Evolutionary conservation across 2,113 vertebrate genomes (phyloP), one percentile per base, ranked within the genome.

Genomic region (Perognathus longimembris): DNA sequence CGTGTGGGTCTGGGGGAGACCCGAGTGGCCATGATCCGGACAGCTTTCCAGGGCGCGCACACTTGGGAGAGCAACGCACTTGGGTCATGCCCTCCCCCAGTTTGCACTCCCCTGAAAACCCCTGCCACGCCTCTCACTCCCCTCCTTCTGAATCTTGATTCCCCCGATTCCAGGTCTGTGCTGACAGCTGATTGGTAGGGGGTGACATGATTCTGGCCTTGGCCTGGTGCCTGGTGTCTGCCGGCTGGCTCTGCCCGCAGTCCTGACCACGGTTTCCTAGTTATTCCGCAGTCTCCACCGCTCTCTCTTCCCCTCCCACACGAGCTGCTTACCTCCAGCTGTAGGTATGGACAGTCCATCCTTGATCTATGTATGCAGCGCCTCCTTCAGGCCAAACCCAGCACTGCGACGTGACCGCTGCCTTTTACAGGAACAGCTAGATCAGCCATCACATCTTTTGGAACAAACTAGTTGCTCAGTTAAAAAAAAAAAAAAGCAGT

Each of bases 401-500:
- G 45, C 12, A 2, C 45, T 45, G 45, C 45, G n/a, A n/a, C n/a
- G n/a, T n/a, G n/a, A 54, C 15, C 14, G 50, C 50, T 54, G 50
- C 50, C 45, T 45, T 45, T 78, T 69, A 32, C 57, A 32, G 22
- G 66, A 28, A 22, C 4, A 0, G 21, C 63, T 2, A 24, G 1
- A 42, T 24, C 69, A 38, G 21, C 42, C 36, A 34, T 63, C 59
- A 6, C 17, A 7, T 14, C 20, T 80, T 17, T 38, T 5, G 34
- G n/a, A 66, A 57, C 40, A 67, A 75, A 77, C 32, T 64, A n/a
- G 28, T 71, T 61, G 36, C 67, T 82, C 12, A 15, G 6, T 71
- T 83, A 90, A 88, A 77, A 22, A 45, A 11, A 45, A 45, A 45
- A 45, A 86, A 90, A 85, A 77, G 15, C n/a, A 74, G 42, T 34